Percentiles rank a stretch among this genome's conserved stretches.
Conservation (phyloP, 2,888 invertebrate genomes). For the Synergus itoensis region DNA sequence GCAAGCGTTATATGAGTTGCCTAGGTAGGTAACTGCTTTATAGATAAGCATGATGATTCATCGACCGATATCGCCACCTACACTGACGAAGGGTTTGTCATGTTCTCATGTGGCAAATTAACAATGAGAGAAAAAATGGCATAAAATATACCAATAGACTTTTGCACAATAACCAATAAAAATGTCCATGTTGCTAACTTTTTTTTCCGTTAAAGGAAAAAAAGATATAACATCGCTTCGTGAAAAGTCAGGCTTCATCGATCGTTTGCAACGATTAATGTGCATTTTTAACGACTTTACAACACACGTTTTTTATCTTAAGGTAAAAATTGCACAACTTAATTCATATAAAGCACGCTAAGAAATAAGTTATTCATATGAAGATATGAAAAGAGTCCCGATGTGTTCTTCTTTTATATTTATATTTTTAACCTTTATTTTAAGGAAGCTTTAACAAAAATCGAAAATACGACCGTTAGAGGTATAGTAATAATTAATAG, state of each 20-base stretch:
- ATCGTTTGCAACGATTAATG: neutral
- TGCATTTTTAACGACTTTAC: neutral
- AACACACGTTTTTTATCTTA: neutral
- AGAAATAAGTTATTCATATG: neutral
- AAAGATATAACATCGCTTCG: neutral
- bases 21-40: conserved; percentile 2
- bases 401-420: neutral
- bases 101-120: neutral
- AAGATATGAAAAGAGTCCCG: neutral
- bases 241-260: neutral
- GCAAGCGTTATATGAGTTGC: conserved; percentile 19
- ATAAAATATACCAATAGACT: neutral
- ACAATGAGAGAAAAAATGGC: no score
- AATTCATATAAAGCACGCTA: neutral
- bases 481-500: no score
- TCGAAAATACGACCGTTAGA: no score
- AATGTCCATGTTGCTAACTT: neutral
- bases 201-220: neutral
- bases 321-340: neutral
- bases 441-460: no score
- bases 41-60: conserved; percentile 31
- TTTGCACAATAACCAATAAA: conserved; percentile 9
- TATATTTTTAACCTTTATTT: no score
- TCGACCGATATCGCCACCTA: neutral
- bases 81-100: neutral